Percentiles rank a stretch among this genome's conserved stretches.
Evolutionary conservation across 1,140 invertebrate genomes (phyloP).

Genomic region (Drosophila pallidifrons): DNA sequence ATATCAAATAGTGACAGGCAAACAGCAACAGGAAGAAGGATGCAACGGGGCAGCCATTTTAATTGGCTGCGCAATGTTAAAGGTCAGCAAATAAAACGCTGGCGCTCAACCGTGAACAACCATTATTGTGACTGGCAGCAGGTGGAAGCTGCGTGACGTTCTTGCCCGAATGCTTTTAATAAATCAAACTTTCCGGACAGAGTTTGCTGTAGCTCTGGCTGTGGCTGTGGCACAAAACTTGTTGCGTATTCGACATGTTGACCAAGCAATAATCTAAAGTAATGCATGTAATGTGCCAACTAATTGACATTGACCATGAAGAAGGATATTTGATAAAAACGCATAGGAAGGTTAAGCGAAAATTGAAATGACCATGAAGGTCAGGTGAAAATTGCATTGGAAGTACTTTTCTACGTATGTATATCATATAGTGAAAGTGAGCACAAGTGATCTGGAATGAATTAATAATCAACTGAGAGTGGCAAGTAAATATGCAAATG

Average conservation of each 20-base stretch:
- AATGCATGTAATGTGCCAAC: no score
- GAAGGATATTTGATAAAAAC: no score
- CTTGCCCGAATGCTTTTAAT: constrained; percentile 21
- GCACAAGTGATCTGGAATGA: background rate
- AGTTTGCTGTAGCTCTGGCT: background rate
- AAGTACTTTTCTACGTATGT: no score
- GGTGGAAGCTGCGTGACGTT: background rate
- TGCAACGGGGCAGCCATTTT: background rate
- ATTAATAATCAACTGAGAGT: background rate
- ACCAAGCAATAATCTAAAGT: background rate
- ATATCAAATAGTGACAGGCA: no score
- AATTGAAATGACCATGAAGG: constrained; percentile 3
- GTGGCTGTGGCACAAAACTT: background rate
- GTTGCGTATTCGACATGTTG: constrained; percentile 10
- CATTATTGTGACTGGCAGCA: constrained; percentile 1
- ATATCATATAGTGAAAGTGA: no score
- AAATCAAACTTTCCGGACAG: constrained; percentile 34
- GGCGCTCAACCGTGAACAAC: background rate
- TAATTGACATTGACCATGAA: no score
- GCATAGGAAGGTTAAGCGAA: no score
- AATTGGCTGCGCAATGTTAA: background rate
- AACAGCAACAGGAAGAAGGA: no score
- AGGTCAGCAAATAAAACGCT: background rate
- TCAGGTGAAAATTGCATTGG: background rate
- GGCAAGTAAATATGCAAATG: constrained; percentile 12